Evolutionary conservation across 2,797 vertebrate genomes (phyloP).

Genomic region (Paramormyrops hopkinsi): DNA sequence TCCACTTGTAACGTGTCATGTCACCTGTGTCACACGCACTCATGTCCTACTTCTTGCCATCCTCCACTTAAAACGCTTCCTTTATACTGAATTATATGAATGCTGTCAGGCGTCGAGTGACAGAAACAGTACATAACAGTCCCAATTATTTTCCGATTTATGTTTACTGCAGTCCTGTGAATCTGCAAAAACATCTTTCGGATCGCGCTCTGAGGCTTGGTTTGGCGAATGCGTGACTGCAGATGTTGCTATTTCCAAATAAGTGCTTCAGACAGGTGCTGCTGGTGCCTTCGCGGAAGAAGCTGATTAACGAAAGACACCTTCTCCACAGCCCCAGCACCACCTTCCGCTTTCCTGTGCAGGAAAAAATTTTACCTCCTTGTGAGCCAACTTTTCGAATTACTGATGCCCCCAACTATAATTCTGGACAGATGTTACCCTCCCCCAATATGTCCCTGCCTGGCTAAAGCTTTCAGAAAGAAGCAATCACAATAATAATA

Average conservation of each 20-base stretch:
- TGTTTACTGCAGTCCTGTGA: not conserved
- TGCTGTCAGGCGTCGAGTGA: not conserved
- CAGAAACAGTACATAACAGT: not conserved
- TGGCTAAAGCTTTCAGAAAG: constrained; percentile 24
- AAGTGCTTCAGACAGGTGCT: constrained; percentile 61
- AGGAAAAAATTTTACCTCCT: constrained; percentile 56
- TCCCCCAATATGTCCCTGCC: constrained; percentile 16
- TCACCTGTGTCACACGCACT: not conserved
- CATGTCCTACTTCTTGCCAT: not conserved
- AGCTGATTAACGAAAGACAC: constrained; percentile 61
- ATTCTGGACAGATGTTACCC: constrained; percentile 36
- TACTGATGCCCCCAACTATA: constrained; percentile 74
- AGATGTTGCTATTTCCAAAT: constrained; percentile 16
- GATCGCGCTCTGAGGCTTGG: not conserved
- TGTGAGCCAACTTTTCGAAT: constrained; percentile 47
- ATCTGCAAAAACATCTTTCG: not conserved
- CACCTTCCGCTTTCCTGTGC: constrained; percentile 50
- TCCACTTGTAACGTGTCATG: constrained; percentile 44
- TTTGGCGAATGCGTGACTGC: not conserved
- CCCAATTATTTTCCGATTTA: not conserved
- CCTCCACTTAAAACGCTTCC: not conserved
- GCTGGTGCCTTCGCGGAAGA: constrained; percentile 48
- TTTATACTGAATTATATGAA: not conserved
- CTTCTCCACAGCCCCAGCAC: constrained; percentile 45
- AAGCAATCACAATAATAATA: not conserved